Base-by-base conservation (phyloP, 2,797 vertebrate species). In the Danio aesculapii region DNA sequence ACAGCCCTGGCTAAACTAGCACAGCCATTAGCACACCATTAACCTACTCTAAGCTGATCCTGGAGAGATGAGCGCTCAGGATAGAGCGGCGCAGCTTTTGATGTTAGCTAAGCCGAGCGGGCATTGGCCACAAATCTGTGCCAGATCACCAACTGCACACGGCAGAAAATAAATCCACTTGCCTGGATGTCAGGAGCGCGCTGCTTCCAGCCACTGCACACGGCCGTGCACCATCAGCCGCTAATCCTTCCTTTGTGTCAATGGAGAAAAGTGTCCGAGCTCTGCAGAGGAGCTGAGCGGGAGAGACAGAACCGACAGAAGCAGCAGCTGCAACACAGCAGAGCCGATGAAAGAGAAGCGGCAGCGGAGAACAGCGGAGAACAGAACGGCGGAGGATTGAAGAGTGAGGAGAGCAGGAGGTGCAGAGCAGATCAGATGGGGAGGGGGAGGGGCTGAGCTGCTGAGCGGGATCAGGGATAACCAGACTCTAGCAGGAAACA, bases 221-320 rank as follows among this genome's bases (percentile, higher is more conserved):
- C 74, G 11, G 64, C 79, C 67, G 59, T 58, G 76, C 76, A 71
- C 46, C 94, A 94, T 94, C 94, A 94, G 92, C 92, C 93, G 89
- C 92, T 97, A 97, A 96, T 98, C 96, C 96, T 93, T 94, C 93
- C 94, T 96, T 95, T 96, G 94, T 92, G 89, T 93, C 92, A 94
- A 90, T 88, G 84, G 93, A 93, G 90, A 95, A 93, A 95, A 91
- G 91, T 92, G 92, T 93, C 92, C 93, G 89, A 90, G 89, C 89
- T 91, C 93, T 94, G 89, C 84, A 85, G 90, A 92, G 89, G 93
- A 89, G 89, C 85, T 84, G 69, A 82, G 79, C 73, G 86, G 83
- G 87, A 84, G 87, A 87, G 1, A 30, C 30, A 57, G 49, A 63
- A 30, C 1, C 30, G 1, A 30, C 30, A 57, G 49, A 63, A 30